These are phyloP conservation scores for Heteromormyrus szaboi DNA, from an alignment of 2,797 vertebrate genomes.

Conservation along the genomic window DNA sequence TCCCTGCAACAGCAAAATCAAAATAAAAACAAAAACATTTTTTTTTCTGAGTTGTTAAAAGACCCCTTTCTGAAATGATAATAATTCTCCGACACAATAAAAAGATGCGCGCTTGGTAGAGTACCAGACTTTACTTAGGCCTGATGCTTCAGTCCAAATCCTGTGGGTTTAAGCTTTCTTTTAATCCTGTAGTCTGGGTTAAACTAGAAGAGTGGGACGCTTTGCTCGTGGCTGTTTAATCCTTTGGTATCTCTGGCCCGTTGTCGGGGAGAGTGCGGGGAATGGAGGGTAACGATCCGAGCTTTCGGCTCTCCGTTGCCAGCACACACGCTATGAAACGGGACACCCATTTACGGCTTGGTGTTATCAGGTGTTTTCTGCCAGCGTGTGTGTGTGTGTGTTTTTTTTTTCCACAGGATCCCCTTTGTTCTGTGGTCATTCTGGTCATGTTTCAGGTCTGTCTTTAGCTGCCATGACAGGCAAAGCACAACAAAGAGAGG, in stretches of 20 bases:
- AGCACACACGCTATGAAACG: conserved; percentile 10
- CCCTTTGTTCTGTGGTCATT: conserved; percentile 19
- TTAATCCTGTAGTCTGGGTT: conserved; percentile 19
- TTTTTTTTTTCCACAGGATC: background rate
- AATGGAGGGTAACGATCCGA: conserved; percentile 18
- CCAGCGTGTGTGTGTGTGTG: background rate
- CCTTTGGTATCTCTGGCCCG: conserved; percentile 14
- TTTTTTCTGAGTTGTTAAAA: background rate
- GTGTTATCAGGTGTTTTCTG: conserved; percentile 6
- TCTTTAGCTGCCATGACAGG: conserved; percentile 1
- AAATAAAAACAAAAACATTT: background rate
- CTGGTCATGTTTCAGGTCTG: conserved; percentile 10
- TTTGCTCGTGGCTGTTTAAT: conserved; percentile 24
- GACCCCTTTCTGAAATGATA: background rate
- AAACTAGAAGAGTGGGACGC: conserved; percentile 10
- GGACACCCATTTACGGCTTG: conserved; percentile 18
- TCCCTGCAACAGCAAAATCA: background rate
- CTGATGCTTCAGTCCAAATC: conserved; percentile 17
- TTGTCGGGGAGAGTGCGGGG: conserved; percentile 15
- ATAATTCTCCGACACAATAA: background rate
- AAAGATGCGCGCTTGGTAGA: background rate
- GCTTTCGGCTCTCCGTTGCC: background rate
- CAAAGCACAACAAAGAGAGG: background rate
- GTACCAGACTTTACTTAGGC: background rate
- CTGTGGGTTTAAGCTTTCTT: background rate